Evolutionary conservation across 2,797 vertebrate genomes (phyloP).

Genomic region (Gymnoscopelus microlampas): DNA sequence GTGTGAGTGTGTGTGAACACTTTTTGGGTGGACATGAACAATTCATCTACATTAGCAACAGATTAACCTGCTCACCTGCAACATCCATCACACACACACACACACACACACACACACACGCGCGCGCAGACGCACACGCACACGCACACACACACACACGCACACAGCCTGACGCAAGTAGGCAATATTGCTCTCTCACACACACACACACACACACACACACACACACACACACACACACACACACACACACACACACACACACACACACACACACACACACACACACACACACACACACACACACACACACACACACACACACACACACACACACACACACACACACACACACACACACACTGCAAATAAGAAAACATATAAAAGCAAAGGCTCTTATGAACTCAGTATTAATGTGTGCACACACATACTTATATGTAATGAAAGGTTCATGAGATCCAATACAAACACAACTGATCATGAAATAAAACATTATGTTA

Average conservation of each 20-base stretch:
- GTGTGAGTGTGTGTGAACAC: constrained; percentile 19
- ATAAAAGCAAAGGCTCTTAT: constrained; percentile 26
- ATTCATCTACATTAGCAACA: constrained; percentile 79
- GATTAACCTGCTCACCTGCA: constrained; percentile 77
- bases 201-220: constrained; percentile 17
- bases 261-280: constrained; percentile 37
- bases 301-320: neutral
- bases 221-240: constrained; percentile 1
- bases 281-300: constrained; percentile 16
- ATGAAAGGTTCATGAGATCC: neutral
- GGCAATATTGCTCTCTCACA: too few species aligned
- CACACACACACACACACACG: constrained; percentile 17
- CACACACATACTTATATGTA: neutral
- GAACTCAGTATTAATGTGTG: constrained; percentile 6
- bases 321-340: constrained; percentile 16
- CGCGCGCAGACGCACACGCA: neutral
- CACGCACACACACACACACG: constrained; percentile 13
- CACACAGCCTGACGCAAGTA: constrained; percentile 28
- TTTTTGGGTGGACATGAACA: constrained; percentile 63
- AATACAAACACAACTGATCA: neutral
- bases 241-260: neutral
- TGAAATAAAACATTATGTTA: neutral
- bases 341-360: neutral
- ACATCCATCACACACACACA: constrained; percentile 68
- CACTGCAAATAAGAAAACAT: constrained; percentile 43